Evolutionary conservation across 2,113 vertebrate species (phyloP).

Genomic region (Poeciliopsis turrubarensis): DNA sequence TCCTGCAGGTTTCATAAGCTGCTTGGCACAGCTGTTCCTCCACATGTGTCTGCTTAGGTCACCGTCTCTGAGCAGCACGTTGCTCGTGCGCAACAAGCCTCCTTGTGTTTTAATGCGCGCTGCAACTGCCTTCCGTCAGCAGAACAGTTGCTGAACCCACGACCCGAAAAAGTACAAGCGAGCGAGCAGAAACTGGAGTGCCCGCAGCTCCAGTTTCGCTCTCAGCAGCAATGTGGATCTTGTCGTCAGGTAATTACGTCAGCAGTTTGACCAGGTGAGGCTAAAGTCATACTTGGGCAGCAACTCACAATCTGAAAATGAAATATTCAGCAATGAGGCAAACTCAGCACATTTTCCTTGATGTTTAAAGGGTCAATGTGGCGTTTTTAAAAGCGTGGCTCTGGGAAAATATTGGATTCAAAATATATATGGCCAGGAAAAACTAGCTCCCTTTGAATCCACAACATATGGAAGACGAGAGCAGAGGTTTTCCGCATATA

Average conservation of each 20-base stretch:
- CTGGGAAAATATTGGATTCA: too few relatives aligned
- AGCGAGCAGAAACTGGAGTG: neutral
- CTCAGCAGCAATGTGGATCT: neutral
- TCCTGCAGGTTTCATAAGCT: conserved; percentile 46
- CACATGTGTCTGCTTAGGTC: conserved; percentile 58
- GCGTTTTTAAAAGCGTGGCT: too few relatives aligned
- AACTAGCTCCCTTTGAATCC: too few relatives aligned
- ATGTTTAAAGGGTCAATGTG: too few relatives aligned
- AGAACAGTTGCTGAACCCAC: neutral
- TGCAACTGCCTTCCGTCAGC: neutral
- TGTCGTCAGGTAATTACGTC: neutral
- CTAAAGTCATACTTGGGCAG: neutral
- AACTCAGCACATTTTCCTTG: too few relatives aligned
- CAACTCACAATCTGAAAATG: neutral
- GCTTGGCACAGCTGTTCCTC: conserved; percentile 47
- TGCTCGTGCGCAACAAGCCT: conserved; percentile 19
- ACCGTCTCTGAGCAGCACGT: conserved; percentile 3
- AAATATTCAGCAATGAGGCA: neutral
- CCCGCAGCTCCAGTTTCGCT: neutral
- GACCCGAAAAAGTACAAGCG: neutral
- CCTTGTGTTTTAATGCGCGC: neutral
- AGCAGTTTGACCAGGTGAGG: neutral
- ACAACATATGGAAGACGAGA: too few relatives aligned
- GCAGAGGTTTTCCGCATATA: too few relatives aligned
- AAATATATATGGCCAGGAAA: too few relatives aligned